Conservation (phyloP, 2,797 vertebrate genomes). For the Chrysocyon brachyurus region DNA sequence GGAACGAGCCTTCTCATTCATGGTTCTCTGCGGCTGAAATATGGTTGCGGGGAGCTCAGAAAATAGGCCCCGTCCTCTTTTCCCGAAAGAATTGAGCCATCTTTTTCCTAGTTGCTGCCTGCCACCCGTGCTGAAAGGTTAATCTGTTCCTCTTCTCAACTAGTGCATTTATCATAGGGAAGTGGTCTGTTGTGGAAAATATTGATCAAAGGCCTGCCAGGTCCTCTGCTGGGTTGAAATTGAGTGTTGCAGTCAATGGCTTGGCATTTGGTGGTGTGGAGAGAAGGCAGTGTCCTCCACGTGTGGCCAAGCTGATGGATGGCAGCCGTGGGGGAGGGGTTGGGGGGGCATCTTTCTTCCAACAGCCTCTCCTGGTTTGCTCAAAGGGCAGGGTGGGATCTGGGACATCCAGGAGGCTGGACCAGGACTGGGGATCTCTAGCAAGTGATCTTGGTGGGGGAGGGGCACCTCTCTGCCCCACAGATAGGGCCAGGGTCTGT, state of each 20-base stretch:
- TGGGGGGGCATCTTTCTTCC: not conserved
- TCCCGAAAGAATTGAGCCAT: conserved; percentile 87
- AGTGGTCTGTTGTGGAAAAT: conserved; percentile 89
- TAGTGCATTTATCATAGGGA: conserved; percentile 89
- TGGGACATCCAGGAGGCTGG: not conserved
- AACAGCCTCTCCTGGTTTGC: not conserved
- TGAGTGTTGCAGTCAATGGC: conserved; percentile 74
- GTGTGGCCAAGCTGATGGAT: not conserved
- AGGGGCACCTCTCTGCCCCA: not conserved
- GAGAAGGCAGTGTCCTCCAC: not conserved
- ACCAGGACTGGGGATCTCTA: too few relatives aligned
- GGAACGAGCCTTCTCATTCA: conserved; percentile 47
- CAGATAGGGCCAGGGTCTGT: not conserved
- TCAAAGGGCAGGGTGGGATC: not conserved
- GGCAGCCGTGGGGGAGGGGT: not conserved
- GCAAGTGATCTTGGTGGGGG: not conserved
- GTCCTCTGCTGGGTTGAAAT: conserved; percentile 84
- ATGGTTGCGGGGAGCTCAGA: conserved; percentile 14
- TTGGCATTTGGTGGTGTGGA: conserved; percentile 33
- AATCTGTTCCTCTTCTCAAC: conserved; percentile 87
- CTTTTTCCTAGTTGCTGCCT: conserved; percentile 87
- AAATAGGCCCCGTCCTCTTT: conserved; percentile 50
- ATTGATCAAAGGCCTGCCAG: conserved; percentile 88
- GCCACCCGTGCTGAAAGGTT: conserved; percentile 87
- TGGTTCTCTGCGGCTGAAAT: conserved; percentile 66